Conservation (phyloP, 2,113 vertebrate species). For the Sinocyclocheilus anshuiensis region DNA sequence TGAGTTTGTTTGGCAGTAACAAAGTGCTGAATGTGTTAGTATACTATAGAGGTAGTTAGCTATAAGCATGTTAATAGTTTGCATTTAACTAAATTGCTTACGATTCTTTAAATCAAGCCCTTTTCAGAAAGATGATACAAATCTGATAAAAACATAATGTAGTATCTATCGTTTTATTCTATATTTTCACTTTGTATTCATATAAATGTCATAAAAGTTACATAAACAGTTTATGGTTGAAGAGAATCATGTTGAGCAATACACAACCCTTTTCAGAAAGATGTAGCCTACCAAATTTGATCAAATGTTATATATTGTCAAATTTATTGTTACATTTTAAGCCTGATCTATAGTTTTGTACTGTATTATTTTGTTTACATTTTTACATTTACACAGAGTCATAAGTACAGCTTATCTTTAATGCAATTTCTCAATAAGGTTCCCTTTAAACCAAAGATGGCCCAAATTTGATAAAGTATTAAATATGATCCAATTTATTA, state of each 20-base stretch:
- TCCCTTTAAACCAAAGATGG: background rate
- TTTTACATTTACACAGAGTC: too few relatives aligned
- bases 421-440: background rate
- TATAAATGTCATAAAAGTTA: too few relatives aligned
- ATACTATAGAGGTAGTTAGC: background rate
- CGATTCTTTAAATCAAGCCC: background rate
- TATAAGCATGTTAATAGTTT: background rate
- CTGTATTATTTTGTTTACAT: too few relatives aligned
- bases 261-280: background rate
- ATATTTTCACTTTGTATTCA: too few relatives aligned
- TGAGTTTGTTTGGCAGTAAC: background rate
- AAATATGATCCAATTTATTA: too few relatives aligned
- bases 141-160: too few relatives aligned
- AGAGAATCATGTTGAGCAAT: too few relatives aligned
- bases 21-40: background rate
- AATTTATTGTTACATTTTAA: background rate
- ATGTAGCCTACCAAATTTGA: background rate
- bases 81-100: background rate
- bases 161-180: too few relatives aligned
- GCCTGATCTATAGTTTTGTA: background rate
- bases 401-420: background rate
- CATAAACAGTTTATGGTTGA: too few relatives aligned
- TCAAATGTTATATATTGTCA: background rate
- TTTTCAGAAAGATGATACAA: background rate
- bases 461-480: background rate